phyloP scores from a whole-genome alignment of 2,113 vertebrate genomes.

The Limnothrissa miodon region DNA sequence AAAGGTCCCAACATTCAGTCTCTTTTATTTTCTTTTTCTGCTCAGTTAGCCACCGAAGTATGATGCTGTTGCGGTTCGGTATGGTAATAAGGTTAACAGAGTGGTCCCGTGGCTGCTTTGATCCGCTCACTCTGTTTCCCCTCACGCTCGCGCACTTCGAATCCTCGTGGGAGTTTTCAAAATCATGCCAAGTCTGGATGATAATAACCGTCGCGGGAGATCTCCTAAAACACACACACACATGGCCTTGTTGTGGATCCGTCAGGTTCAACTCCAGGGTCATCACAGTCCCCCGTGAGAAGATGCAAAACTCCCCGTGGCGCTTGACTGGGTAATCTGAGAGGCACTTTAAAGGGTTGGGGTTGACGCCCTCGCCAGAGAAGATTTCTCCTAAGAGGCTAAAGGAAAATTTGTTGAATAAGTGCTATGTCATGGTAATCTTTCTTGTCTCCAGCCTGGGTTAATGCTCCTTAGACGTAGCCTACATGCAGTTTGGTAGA shows the following conservation, averaged over 20 bases:
- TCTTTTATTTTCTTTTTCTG: not conserved
- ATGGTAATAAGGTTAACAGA: constrained; percentile 7
- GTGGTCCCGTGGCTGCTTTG: not conserved
- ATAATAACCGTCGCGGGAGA: not conserved
- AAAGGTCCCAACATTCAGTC: not conserved
- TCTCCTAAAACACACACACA: not conserved
- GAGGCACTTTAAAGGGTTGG: not conserved
- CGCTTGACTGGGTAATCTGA: not conserved
- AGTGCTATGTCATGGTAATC: constrained; percentile 6
- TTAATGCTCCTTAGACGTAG: not conserved
- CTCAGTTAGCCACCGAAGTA: not conserved
- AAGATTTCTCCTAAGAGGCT: not conserved
- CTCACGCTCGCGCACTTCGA: not conserved
- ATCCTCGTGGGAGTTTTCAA: constrained; percentile 7
- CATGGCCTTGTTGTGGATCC: not conserved
- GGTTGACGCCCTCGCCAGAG: not conserved
- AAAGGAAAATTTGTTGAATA: constrained; percentile 1
- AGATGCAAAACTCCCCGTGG: not conserved
- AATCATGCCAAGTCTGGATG: constrained; percentile 12
- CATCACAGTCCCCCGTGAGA: not conserved
- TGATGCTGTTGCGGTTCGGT: constrained; percentile 9
- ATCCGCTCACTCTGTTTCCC: constrained; percentile 12
- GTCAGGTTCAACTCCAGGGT: not conserved
- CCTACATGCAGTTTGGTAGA: constrained; percentile 18
- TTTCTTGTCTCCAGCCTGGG: not conserved